phyloP scores from a whole-genome alignment of 2,113 vertebrate genomes.

The Corythornis vintsioides region DNA sequence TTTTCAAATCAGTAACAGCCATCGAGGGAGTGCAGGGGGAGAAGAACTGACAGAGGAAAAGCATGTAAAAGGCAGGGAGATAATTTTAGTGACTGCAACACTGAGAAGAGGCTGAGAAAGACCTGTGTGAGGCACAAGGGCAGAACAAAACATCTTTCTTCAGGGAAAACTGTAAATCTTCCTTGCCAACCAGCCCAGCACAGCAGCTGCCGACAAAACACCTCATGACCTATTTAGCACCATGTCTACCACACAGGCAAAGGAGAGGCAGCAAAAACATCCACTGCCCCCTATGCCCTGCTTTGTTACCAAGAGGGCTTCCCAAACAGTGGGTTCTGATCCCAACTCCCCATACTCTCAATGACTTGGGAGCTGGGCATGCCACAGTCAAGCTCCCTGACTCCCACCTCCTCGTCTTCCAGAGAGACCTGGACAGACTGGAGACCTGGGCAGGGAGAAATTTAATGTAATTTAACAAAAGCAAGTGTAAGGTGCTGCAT shows the following conservation, averaged over 20 bases:
- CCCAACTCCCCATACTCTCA: neutral
- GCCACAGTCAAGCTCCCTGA: neutral
- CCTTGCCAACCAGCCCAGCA: accelerated
- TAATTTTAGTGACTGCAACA: accelerated
- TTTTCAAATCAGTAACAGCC: neutral
- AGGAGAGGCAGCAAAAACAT: no score
- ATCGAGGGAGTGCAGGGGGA: accelerated
- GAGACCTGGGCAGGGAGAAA: no score
- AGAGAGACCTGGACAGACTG: no score
- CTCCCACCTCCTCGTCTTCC: neutral
- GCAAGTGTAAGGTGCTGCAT: no score
- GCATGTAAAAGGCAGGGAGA: accelerated
- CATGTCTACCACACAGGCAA: accelerated
- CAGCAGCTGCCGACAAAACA: neutral
- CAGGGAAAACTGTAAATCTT: neutral
- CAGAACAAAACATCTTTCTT: neutral
- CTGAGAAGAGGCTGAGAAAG: neutral
- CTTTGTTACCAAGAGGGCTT: neutral
- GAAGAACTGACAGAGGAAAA: neutral
- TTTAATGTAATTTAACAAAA: no score
- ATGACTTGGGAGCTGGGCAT: accelerated
- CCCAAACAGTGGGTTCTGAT: no score
- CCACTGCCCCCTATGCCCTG: accelerated
- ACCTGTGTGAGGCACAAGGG: neutral
- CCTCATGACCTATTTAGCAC: neutral